Base-by-base conservation (phyloP, 2,888 invertebrate species). In the Brenthis ino region DNA sequence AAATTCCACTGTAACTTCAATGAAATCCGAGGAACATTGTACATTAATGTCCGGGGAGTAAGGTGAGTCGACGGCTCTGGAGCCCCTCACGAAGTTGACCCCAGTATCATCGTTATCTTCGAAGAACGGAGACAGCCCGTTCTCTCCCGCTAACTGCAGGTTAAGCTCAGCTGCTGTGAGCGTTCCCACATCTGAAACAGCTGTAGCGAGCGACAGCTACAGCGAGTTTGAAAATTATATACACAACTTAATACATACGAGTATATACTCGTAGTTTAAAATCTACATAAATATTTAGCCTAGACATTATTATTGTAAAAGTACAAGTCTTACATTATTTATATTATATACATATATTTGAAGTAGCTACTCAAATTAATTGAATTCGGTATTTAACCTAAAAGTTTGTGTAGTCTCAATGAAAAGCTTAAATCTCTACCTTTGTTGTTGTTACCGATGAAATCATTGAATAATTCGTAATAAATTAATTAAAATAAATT, bases 1-100 rank as follows among this genome's bases (percentile, higher is more conserved):
- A 79, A 96, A 96, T 58, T 95, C 94, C 0, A 96, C 93, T 1
- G 93, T 94, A 0, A 96, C 95, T 63, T 94, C 89, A 77, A 95
- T 95, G 43, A 88, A 94, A 70, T 91, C 89, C 0, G 83, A 84
- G 2, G 91, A 88, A 77, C 96, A 96, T 81, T 94, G 93, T 0
- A 95, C 95, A 76, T 95, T 94, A 56, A 95, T 94, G n/a, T 92
- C 93, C 0, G 92, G 91, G 0, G 89, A 79, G 14, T 85, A 76
- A 1, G 88, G 83, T 5, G 91, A 90, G 78, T 94, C 94, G 33
- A 94, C 94, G 57, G 94, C 94, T 76, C 93, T 83, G 20, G 90
- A 85, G 0, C 91, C 91, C 67, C 93, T 81, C 73, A 93, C 84
- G 78, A 93, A 93, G 70, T 82, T 87, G 76, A 93, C 92, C 65